Evolutionary conservation across 1,140 invertebrate species (phyloP), one percentile per base, ranked within the genome.

Genomic region (Pachypsylla venusta): DNA sequence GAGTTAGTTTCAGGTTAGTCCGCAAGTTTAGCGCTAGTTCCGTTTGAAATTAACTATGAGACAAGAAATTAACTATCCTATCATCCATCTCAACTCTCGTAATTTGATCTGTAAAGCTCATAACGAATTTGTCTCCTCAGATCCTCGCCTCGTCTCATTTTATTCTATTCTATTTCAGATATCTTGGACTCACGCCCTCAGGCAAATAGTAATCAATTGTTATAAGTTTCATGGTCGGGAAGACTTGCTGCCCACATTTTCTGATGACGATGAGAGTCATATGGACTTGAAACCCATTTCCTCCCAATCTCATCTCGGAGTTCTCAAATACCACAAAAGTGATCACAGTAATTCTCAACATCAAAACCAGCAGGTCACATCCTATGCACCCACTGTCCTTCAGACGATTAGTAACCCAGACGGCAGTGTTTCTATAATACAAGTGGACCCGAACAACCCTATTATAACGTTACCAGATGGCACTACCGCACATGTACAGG

Each of bases 171-270:
- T 57, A 27, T 69, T 75, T 16, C 73, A 96, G 91, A 93, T 97
- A 65, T 96, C 93, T 26, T 98, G 94, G 93, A 98, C 94, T 13
- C 91, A 96, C 72, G 93, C 93, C n/a, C 75, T 98, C 57, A 77
- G 94, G 22, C 91, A 96, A 74, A 97, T 97, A 65, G 93, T 98
- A 40, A 92, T 95, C 68, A 97, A 97, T 74, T 98, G 94, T 75
- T 98, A 98, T 75, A 95, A 94, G 76, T 95, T 92, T 74, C 94
- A 98, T 74, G 92, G 91, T 1, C 78, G 94, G 65, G 93, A 97
- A 75, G 94, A 98, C 73, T 77, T 98, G 27, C 74, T 98, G 62
- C 93, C 93, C 3, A 89, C 89, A 16, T 96, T 97, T 74, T 87
- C 79, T 59, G 93, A 95, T 68, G 90, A 94, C 56, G 87, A 93